phyloP scores from a whole-genome alignment of 37 sponge, comb jelly and placozoan genomes.

The Hormiphora californensis region DNA sequence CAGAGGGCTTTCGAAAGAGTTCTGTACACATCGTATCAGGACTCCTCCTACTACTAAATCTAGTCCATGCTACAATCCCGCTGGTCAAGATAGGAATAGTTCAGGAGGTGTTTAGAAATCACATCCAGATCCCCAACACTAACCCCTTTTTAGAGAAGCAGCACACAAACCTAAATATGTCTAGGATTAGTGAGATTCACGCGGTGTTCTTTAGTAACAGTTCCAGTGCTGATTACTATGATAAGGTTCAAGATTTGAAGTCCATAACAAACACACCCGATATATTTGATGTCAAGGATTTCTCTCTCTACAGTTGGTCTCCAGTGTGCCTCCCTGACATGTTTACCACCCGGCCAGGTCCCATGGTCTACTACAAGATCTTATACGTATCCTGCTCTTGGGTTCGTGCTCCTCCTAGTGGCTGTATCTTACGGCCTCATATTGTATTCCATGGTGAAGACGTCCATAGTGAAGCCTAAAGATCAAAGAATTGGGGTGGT shows the following conservation, averaged over 20 bases:
- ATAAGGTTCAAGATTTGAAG: neutral
- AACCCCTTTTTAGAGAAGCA: neutral
- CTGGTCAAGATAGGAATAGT: neutral
- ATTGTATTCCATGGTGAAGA: no score
- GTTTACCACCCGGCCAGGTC: no score
- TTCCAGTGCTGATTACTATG: neutral
- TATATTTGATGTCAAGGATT: neutral
- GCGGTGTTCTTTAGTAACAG: neutral
- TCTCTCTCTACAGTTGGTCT: constrained; percentile 25
- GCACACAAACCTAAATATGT: neutral
- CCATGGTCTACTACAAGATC: no score
- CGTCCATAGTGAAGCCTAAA: no score
- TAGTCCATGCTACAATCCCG: neutral
- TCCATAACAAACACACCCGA: neutral
- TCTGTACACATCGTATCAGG: neutral
- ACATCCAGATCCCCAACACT: neutral
- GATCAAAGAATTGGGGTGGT: no score
- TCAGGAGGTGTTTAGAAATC: neutral
- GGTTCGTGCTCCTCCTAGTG: no score
- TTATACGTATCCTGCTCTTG: no score
- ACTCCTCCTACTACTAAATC: neutral
- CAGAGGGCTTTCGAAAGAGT: neutral
- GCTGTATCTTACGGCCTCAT: no score
- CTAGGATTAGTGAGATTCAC: neutral
- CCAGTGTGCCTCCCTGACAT: constrained; percentile 8